Conservation (phyloP, 1,140 invertebrate species). For the Mamestra configurata region DNA sequence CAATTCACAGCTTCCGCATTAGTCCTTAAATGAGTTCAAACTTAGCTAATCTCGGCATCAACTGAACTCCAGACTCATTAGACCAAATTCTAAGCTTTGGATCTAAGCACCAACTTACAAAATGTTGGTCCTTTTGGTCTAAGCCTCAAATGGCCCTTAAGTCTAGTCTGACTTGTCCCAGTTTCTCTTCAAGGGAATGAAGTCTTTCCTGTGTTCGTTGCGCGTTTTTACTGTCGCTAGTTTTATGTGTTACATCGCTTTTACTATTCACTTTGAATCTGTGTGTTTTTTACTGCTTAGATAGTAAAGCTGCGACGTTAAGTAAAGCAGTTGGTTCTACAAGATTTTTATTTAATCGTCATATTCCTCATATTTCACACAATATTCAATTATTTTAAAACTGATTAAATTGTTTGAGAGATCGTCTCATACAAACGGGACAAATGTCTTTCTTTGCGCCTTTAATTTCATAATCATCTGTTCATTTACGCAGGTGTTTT, state of each 20-base stretch:
- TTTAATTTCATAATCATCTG: too few relatives aligned
- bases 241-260: not conserved
- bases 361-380: too few relatives aligned
- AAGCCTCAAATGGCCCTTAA: not conserved
- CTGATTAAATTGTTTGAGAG: too few relatives aligned
- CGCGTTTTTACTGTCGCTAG: conserved; percentile 21
- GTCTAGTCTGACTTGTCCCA: not conserved
- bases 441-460: too few relatives aligned
- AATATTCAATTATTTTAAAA: too few relatives aligned
- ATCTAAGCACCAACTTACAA: not conserved
- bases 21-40: too few relatives aligned
- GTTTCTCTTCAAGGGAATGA: not conserved
- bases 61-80: not conserved
- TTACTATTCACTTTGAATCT: conserved; percentile 8
- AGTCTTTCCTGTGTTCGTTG: not conserved
- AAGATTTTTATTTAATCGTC: too few relatives aligned
- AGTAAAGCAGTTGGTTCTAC: too few relatives aligned
- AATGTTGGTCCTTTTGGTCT: not conserved
- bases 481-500: too few relatives aligned
- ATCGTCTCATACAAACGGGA: too few relatives aligned
- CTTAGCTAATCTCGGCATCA: not conserved
- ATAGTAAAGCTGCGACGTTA: not conserved
- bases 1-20: too few relatives aligned
- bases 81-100: not conserved
- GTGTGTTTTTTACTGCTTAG: not conserved